These are phyloP conservation scores for Sebastes kiyomatsui DNA, from an alignment of 2,797 vertebrate species.

Conservation along the genomic window DNA sequence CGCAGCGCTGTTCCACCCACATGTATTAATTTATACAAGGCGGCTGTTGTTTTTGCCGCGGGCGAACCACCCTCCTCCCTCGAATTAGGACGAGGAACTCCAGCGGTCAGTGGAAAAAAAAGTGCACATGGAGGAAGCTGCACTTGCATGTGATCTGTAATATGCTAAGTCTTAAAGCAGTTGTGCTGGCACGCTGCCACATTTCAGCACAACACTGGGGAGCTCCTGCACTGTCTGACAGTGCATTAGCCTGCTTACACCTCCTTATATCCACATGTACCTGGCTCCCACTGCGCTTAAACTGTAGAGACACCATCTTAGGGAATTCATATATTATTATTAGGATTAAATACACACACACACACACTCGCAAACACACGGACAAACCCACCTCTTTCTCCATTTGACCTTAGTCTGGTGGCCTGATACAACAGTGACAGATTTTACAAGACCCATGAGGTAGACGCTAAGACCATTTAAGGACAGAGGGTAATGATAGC, in stretches of 20 bases:
- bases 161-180: constrained; percentile 30
- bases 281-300: constrained; percentile 13
- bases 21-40: constrained; percentile 49
- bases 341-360: constrained; percentile 26
- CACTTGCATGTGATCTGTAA: constrained; percentile 30
- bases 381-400: constrained; percentile 5
- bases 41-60: constrained; percentile 48
- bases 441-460: constrained; percentile 43
- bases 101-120: constrained; percentile 36
- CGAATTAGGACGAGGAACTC: constrained; percentile 54
- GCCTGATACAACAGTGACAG: constrained; percentile 18
- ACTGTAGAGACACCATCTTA: neutral
- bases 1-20: constrained; percentile 43
- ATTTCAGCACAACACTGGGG: constrained; percentile 22
- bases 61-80: constrained; percentile 29
- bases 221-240: constrained; percentile 37
- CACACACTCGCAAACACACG: neutral
- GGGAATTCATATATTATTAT: constrained; percentile 13
- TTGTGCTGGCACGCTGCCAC: constrained; percentile 49
- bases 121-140: constrained; percentile 1
- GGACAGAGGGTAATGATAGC: constrained; percentile 62
- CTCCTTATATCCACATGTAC: constrained; percentile 29
- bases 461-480: constrained; percentile 26
- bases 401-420: constrained; percentile 42
- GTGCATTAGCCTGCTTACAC: constrained; percentile 39